Percentiles rank a stretch among this genome's conserved stretches.
Conservation (phyloP, 2,888 invertebrate genomes). For the Coelinius sp. region DNA sequence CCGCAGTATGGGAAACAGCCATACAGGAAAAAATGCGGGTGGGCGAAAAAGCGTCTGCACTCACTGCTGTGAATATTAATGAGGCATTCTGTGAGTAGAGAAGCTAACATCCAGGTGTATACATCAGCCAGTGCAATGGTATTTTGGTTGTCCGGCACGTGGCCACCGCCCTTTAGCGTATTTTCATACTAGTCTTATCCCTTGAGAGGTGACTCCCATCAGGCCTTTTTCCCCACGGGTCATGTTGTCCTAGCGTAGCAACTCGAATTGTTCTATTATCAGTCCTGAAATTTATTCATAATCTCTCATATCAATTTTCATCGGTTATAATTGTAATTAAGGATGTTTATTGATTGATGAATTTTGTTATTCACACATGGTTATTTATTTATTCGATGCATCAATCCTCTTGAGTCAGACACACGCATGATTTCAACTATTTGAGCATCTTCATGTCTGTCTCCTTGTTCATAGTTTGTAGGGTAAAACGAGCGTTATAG, state of each 20-base stretch:
- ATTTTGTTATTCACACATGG: no score
- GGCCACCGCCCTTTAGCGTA: slow-evolving; percentile 55
- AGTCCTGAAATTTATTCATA: slow-evolving; percentile 10
- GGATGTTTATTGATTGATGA: not conserved
- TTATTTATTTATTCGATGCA: not conserved
- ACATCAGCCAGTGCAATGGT: slow-evolving; percentile 38
- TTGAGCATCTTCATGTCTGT: slow-evolving; percentile 4
- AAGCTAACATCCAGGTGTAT: slow-evolving; percentile 23
- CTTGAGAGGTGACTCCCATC: not conserved
- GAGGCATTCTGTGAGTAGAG: slow-evolving; percentile 49
- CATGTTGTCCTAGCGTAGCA: not conserved
- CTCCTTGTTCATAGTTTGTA: not conserved
- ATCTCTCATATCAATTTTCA: slow-evolving; percentile 12
- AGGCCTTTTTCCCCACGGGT: not conserved
- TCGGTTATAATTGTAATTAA: not conserved
- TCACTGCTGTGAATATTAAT: slow-evolving; percentile 66
- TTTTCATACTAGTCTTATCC: slow-evolving; percentile 39
- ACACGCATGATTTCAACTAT: not conserved
- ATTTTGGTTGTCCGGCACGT: slow-evolving; percentile 52
- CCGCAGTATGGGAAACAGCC: slow-evolving; percentile 48
- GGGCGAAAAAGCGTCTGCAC: slow-evolving; percentile 62
- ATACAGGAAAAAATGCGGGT: slow-evolving; percentile 26
- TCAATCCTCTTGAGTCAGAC: not conserved
- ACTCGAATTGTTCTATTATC: slow-evolving; percentile 1
- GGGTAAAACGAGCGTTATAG: slow-evolving; percentile 1